Evolutionary conservation across 2,797 vertebrate genomes (phyloP).

Genomic region (Adelosebastes latens): DNA sequence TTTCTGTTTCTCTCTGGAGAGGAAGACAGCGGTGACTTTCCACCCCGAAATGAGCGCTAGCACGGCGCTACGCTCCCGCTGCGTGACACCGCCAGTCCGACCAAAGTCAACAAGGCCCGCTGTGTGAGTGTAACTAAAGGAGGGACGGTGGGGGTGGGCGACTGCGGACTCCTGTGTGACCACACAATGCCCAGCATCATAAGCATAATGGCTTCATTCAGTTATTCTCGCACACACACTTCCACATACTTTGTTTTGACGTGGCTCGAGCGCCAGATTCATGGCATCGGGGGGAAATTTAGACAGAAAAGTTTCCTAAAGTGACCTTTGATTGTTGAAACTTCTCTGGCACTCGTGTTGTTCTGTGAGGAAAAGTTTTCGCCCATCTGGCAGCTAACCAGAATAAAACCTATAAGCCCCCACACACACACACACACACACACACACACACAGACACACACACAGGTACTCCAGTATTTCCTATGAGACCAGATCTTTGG

Average conservation of each 20-base stretch:
- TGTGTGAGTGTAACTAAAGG: slow-evolving; percentile 60
- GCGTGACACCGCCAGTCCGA: slow-evolving; percentile 53
- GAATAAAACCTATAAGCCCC: slow-evolving; percentile 8
- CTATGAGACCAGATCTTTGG: slow-evolving; percentile 23
- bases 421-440: background rate
- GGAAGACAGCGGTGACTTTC: slow-evolving; percentile 64
- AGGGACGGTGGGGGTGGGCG: slow-evolving; percentile 42
- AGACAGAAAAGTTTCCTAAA: slow-evolving; percentile 40
- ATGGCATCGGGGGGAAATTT: slow-evolving; percentile 24
- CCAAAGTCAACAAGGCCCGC: slow-evolving; percentile 66
- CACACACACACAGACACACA: background rate
- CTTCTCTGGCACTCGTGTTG: slow-evolving; percentile 35
- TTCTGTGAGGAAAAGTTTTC: slow-evolving; percentile 32
- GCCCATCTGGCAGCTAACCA: slow-evolving; percentile 33
- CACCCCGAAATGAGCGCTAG: slow-evolving; percentile 51
- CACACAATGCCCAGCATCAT: slow-evolving; percentile 39
- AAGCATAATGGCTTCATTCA: slow-evolving; percentile 59
- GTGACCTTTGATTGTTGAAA: slow-evolving; percentile 39
- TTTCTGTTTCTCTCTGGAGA: slow-evolving; percentile 45
- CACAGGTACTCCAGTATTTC: slow-evolving; percentile 25
- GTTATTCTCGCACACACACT: slow-evolving; percentile 1
- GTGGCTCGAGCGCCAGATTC: slow-evolving; percentile 8
- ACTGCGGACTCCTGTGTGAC: slow-evolving; percentile 46
- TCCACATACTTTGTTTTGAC: slow-evolving; percentile 43
- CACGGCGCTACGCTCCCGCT: slow-evolving; percentile 27